phyloP scores from a whole-genome alignment of 2,113 vertebrate genomes.

The Fregetta grallaria region DNA sequence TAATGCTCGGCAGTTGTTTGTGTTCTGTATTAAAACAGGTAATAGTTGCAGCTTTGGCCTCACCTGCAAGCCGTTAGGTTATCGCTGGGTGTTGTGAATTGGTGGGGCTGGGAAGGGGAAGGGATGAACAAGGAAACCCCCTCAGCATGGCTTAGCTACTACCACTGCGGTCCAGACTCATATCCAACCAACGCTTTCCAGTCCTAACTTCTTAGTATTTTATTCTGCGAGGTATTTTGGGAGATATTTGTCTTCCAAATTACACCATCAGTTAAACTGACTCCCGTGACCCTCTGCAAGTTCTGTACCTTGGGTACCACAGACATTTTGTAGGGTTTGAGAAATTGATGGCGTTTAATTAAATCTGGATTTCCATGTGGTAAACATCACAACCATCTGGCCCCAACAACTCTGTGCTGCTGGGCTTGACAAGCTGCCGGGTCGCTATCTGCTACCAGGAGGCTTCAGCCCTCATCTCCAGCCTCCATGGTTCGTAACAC shows the following conservation, averaged over 20 bases:
- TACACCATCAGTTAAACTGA: neutral
- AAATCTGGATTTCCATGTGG: neutral
- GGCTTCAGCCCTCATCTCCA: neutral
- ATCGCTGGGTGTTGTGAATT: neutral
- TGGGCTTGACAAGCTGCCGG: neutral
- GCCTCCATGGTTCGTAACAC: accelerated
- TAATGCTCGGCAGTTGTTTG: accelerated
- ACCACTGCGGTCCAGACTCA: neutral
- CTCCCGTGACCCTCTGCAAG: neutral
- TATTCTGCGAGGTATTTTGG: neutral
- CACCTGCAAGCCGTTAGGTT: neutral
- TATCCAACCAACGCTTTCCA: neutral
- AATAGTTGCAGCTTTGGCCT: neutral
- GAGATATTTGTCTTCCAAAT: neutral
- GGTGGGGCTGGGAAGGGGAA: neutral
- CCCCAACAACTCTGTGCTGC: neutral
- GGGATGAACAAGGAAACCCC: neutral
- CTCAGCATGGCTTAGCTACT: neutral
- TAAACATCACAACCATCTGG: neutral
- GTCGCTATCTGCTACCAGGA: neutral
- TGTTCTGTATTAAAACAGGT: accelerated
- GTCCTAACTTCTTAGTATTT: neutral
- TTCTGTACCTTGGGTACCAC: neutral
- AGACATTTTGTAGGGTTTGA: neutral
- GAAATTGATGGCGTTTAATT: neutral